Evolutionary conservation across 1,140 invertebrate genomes (phyloP).

Genomic region (Cyclargus thomasi): DNA sequence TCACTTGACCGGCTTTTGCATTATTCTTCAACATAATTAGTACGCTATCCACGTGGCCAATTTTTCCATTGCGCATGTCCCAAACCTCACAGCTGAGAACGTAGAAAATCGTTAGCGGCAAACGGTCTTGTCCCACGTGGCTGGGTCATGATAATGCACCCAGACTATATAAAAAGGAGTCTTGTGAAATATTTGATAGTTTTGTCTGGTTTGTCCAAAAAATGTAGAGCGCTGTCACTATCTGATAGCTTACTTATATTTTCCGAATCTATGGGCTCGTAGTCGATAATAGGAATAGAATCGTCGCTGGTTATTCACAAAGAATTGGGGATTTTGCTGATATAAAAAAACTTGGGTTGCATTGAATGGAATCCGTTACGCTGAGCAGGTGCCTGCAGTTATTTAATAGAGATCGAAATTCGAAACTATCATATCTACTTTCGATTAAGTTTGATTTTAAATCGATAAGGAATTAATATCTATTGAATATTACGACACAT

Average conservation of each 20-base stretch:
- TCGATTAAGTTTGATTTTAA: no score
- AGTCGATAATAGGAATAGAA: no score
- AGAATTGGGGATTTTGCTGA: no score
- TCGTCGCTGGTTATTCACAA: no score
- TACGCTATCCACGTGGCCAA: slow-evolving; percentile 46
- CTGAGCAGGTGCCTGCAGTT: no score
- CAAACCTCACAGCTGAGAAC: slow-evolving; percentile 53
- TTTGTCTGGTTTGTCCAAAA: background rate
- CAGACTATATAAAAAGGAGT: background rate
- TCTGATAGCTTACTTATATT: no score
- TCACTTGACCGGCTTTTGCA: background rate
- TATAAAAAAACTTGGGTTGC: no score
- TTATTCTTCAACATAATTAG: slow-evolving; percentile 19
- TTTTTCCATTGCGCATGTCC: slow-evolving; percentile 48
- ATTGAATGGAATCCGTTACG: no score
- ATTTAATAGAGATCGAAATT: no score
- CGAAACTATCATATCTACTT: no score
- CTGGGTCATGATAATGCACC: slow-evolving; percentile 32
- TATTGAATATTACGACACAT: background rate
- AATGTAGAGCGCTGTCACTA: no score
- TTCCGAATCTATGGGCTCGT: no score
- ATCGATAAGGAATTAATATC: background rate
- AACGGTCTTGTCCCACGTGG: slow-evolving; percentile 22
- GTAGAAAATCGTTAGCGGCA: slow-evolving; percentile 64
- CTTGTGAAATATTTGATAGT: background rate